Evolutionary conservation across 2,888 invertebrate species (phyloP), one percentile per base, ranked within the genome.

Genomic region (Limnephilus rhombicus): DNA sequence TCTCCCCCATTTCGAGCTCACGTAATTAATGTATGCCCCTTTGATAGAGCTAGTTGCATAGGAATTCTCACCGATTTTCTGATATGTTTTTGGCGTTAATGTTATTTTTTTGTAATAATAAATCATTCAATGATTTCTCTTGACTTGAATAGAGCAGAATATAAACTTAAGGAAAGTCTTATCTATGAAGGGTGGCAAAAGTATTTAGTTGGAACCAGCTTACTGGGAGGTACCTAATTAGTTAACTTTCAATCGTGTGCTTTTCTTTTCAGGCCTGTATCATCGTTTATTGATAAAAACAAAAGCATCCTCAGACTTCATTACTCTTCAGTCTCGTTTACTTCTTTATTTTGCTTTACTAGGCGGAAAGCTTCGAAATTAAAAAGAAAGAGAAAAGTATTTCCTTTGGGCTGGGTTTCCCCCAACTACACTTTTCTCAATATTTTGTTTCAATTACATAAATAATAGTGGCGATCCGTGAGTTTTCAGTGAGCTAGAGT

Each of bases 201-300:
- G 68, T 68, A n/a, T 68, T 68, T n/a, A 68, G 68, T 24, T 7
- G 2, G n/a, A 68, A n/a, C 24, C 7, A n/a, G 24, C 24, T 68
- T 68, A n/a, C 7, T 68, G 24, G 9, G 3, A 18, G 24, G 68
- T 68, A 68, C 24, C 37, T 83, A 37, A 83, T 83, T 83, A 37
- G 83, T 83, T 83, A 83, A 83, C 83, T 83, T 83, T 83, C 24
- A 37, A 83, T 37, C 24, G 83, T 18, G 37, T 34, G 83, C n/a
- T 83, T 34, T 34, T 83, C 37, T 83, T 83, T 34, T 37, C 24
- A n/a, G 37, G 83, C 83, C 37, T 82, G 18, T 37, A 37, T 83
- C 34, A 24, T 83, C 13, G 83, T 83, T 24, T 37, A 83, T 83
- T 83, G 37, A 83, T 83, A 83, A 83, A 83, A 37, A 37, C 24